Evolutionary conservation across 2,797 vertebrate species (phyloP).

Genomic region (Neopelma chrysocephalum): DNA sequence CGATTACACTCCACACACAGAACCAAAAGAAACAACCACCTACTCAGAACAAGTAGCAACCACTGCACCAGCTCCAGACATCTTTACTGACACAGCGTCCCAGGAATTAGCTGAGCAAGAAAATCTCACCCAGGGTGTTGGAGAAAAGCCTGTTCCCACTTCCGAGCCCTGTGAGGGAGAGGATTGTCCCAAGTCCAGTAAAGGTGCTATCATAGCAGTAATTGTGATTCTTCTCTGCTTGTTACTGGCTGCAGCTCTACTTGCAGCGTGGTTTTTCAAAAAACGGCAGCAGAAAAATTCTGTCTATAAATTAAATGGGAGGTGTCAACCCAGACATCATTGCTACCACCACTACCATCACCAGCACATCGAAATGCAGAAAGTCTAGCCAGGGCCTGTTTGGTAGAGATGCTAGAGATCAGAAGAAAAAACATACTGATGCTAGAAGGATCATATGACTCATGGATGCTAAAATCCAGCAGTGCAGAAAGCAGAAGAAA

Average conservation of each 20-base stretch:
- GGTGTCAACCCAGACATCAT: constrained; percentile 78
- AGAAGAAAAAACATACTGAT: background rate
- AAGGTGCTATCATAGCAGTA: constrained; percentile 84
- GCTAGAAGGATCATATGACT: background rate
- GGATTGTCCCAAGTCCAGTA: constrained; percentile 74
- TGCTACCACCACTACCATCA: constrained; percentile 87
- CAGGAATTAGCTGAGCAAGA: constrained; percentile 72
- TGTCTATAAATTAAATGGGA: constrained; percentile 91
- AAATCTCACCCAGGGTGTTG: constrained; percentile 76
- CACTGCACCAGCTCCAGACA: constrained; percentile 11
- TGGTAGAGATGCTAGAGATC: background rate
- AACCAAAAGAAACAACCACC: constrained; percentile 29
- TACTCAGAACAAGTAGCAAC: constrained; percentile 37
- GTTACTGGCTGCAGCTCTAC: constrained; percentile 73
- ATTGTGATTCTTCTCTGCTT: constrained; percentile 83
- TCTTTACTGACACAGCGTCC: constrained; percentile 33
- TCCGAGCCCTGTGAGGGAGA: constrained; percentile 78
- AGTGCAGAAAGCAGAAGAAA: background rate
- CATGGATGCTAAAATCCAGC: constrained; percentile 39
- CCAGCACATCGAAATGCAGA: constrained; percentile 97
- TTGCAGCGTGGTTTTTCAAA: constrained; percentile 89
- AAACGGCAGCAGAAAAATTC: constrained; percentile 90
- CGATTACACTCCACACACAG: constrained; percentile 6
- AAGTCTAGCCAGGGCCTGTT: constrained; percentile 79
- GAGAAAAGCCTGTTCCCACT: constrained; percentile 72